Conservation (phyloP, 2,888 invertebrate genomes). For the Polymixis lichenea region DNA sequence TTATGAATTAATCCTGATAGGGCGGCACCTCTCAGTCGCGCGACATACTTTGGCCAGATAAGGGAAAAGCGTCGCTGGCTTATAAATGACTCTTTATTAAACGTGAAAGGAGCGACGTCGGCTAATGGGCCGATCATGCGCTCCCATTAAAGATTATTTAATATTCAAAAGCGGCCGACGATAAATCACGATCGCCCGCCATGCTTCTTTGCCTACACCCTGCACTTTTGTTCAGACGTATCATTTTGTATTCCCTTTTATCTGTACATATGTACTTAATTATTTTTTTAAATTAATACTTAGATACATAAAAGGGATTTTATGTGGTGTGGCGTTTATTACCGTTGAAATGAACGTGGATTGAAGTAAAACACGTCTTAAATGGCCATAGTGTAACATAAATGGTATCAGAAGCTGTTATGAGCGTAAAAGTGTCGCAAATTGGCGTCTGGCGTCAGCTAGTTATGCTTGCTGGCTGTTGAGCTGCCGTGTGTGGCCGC, state of each 20-base stretch:
- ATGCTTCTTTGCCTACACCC: conserved; percentile 87
- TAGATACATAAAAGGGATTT: conserved; percentile 67
- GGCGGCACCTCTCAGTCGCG: conserved; percentile 89
- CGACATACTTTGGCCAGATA: conserved; percentile 89
- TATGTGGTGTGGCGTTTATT: conserved; percentile 67
- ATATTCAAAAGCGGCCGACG: conserved; percentile 90
- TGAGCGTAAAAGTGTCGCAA: conserved; percentile 84
- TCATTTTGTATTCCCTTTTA: conserved; percentile 76
- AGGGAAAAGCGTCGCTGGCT: conserved; percentile 89
- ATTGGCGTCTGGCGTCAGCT: conserved; percentile 81
- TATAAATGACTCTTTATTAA: conserved; percentile 91
- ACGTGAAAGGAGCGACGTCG: conserved; percentile 90
- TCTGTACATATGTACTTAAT: conserved; percentile 65
- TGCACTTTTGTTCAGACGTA: conserved; percentile 86
- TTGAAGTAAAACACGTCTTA: conserved; percentile 73
- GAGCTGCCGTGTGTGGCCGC: conserved; percentile 82
- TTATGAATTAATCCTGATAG: conserved; percentile 90
- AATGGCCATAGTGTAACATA: conserved; percentile 75
- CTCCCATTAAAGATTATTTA: conserved; percentile 91
- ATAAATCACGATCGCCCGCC: conserved; percentile 90
- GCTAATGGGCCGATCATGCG: conserved; percentile 91
- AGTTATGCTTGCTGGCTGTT: conserved; percentile 78
- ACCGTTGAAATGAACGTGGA: conserved; percentile 65
- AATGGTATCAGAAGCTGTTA: conserved; percentile 80
- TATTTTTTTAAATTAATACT: conserved; percentile 68